These are phyloP conservation scores for Caenorhabditis virilis DNA, from an alignment of 2,888 invertebrate species.

Conservation along the genomic window DNA sequence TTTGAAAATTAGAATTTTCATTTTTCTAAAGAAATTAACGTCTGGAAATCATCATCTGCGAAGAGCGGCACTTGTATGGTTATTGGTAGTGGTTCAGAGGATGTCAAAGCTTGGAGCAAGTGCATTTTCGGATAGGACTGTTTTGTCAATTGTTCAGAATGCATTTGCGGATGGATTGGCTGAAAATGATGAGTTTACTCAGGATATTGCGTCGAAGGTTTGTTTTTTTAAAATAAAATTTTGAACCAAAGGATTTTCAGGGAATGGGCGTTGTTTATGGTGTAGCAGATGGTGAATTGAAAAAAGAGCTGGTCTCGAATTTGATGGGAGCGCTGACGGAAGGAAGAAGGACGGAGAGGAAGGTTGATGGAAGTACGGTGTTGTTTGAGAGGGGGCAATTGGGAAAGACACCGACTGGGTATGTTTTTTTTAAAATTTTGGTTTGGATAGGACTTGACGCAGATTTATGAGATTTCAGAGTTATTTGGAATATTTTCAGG, in stretches of 20 bases:
- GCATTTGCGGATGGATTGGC: slow-evolving; percentile 57
- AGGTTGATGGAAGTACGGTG: slow-evolving; percentile 80
- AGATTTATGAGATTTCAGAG: too few species aligned
- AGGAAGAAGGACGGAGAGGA: slow-evolving; percentile 67
- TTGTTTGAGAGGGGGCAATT: slow-evolving; percentile 86
- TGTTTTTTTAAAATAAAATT: not conserved
- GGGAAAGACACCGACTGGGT: slow-evolving; percentile 86
- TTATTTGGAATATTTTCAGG: too few species aligned
- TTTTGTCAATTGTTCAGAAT: slow-evolving; percentile 37
- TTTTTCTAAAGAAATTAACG: slow-evolving; percentile 26
- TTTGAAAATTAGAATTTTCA: too few species aligned
- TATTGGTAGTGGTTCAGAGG: slow-evolving; percentile 44
- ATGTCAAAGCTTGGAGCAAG: slow-evolving; percentile 6
- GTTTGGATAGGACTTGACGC: too few species aligned
- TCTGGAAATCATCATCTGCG: slow-evolving; percentile 50
- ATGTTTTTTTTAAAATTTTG: slow-evolving; percentile 55
- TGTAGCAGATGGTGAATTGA: slow-evolving; percentile 78
- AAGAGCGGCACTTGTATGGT: slow-evolving; percentile 52
- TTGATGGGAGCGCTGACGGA: slow-evolving; percentile 83
- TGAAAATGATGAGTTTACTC: slow-evolving; percentile 78
- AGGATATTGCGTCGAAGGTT: slow-evolving; percentile 78
- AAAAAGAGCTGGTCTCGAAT: slow-evolving; percentile 77
- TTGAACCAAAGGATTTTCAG: slow-evolving; percentile 74
- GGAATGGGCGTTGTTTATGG: slow-evolving; percentile 87
- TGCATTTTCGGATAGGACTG: slow-evolving; percentile 6